Base-by-base conservation (phyloP, 2,888 invertebrate species). In the Noctua janthina region DNA sequence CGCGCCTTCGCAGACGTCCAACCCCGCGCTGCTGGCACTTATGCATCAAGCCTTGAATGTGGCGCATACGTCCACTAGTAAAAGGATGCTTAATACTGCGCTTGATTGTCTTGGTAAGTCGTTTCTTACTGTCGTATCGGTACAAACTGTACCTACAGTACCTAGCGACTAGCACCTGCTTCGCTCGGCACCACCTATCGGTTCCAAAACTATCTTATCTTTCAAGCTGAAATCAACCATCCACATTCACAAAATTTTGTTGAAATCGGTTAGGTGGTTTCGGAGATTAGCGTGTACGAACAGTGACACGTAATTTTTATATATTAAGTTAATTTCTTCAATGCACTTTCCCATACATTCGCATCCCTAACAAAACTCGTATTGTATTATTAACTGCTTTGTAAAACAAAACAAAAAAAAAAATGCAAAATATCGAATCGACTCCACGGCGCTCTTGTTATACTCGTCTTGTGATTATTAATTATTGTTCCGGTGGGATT, bases 101-200 rank as follows among this genome's bases (percentile, higher is more conserved):
- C 97, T 99, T 71, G 98, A 98, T 91, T 98, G 98, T 76, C 97
- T 99, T 74, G 99, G 98, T 97, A 89, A 91, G 93, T 85, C 20
- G 5, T n/a, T 49, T 67, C 20, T 23, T 35, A 7, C 1, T 35
- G 6, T 35, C 7, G 20, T 20, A 23, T 71, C 23, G 20, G 39
- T 20, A 66, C 4, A 1, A 23, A 66, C 20, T 66, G 10, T n/a
- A 13, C 13, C 56, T 56, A n/a, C 11, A n/a, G 6, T 15, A 62
- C 5, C n/a, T n/a, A 59, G n/a, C 6, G 29, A 62, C n/a, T 6
- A 29, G 6, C 59, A 2, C 29, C 59, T 13, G 29, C 15, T 29
- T n/a, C 6, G 10, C 10, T n/a, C 56, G 56, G 6, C 29, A 13
- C 6, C 59, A 29, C 6, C 56, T 56, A n/a, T 56, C 56, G 1